Evolutionary conservation across 1,140 invertebrate genomes (phyloP).

Genomic region (Nymphalis io): DNA sequence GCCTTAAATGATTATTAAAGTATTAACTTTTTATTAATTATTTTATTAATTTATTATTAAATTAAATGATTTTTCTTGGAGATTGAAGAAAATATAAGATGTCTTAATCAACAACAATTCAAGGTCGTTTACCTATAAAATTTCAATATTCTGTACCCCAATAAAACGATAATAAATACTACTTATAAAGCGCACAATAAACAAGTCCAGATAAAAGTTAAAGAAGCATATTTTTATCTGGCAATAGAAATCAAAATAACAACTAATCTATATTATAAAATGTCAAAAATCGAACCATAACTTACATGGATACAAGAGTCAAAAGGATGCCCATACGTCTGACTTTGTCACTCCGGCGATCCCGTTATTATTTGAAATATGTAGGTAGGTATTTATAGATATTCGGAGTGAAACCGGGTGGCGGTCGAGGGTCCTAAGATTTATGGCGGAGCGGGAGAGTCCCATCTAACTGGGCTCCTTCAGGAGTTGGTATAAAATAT

Average conservation of each 20-base stretch:
- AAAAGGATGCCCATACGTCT: constrained; percentile 25
- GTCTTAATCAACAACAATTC: no score
- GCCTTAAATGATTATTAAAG: background rate
- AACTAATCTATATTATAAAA: no score
- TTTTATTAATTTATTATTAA: background rate
- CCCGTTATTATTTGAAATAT: constrained; percentile 77
- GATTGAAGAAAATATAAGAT: no score
- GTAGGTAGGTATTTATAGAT: constrained; percentile 79
- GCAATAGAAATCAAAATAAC: no score
- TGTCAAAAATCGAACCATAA: background rate
- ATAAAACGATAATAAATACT: no score
- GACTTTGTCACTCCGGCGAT: constrained; percentile 50
- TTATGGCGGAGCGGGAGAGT: constrained; percentile 77
- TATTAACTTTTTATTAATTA: background rate
- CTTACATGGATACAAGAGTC: background rate
- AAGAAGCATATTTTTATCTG: no score
- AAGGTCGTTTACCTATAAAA: no score
- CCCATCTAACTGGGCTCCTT: constrained; percentile 76
- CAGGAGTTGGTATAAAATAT: constrained; percentile 29
- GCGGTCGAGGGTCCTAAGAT: constrained; percentile 79
- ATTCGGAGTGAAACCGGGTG: constrained; percentile 76
- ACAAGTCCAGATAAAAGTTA: no score
- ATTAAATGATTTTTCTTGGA: no score
- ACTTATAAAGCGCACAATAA: no score
- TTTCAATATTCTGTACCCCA: no score